Conservation (phyloP, 2,113 vertebrate genomes). For the Lampris megalopsis region DNA sequence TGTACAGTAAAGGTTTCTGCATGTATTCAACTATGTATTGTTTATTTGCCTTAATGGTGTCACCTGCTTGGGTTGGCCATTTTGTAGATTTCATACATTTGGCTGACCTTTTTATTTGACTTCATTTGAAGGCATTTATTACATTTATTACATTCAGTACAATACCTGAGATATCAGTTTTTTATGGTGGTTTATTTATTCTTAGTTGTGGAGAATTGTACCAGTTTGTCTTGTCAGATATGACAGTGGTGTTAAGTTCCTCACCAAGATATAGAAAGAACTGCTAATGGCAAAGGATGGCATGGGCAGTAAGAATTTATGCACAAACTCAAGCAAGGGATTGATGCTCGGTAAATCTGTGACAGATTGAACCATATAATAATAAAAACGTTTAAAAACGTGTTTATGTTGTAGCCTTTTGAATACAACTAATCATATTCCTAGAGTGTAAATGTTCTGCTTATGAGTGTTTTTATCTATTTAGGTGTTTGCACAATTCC, state of each 20-base stretch:
- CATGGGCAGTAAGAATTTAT: conserved; percentile 39
- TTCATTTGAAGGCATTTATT: conserved; percentile 32
- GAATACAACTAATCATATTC: background rate
- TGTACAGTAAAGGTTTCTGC: conserved; percentile 60
- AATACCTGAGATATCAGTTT: conserved; percentile 49
- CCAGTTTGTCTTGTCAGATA: conserved; percentile 47
- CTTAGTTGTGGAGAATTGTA: conserved; percentile 48
- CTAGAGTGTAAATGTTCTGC: no score
- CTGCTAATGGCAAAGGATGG: conserved; percentile 43
- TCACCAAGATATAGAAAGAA: conserved; percentile 27
- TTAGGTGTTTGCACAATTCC: background rate
- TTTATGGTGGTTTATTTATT: conserved; percentile 76
- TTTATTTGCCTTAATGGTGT: conserved; percentile 63
- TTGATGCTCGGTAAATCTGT: conserved; percentile 60
- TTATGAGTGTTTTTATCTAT: background rate
- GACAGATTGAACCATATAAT: conserved; percentile 64
- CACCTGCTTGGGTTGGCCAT: conserved; percentile 53
- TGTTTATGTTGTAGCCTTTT: conserved; percentile 17
- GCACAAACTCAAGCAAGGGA: conserved; percentile 61
- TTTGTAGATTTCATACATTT: conserved; percentile 22
- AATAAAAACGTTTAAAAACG: conserved; percentile 54
- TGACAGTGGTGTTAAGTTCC: conserved; percentile 51
- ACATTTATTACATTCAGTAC: conserved; percentile 28
- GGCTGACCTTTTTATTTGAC: conserved; percentile 23
- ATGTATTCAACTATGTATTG: conserved; percentile 50